Conservation (phyloP, 35 echinoderm and acorn worm genomes). For the Stichopus chloronotus region DNA sequence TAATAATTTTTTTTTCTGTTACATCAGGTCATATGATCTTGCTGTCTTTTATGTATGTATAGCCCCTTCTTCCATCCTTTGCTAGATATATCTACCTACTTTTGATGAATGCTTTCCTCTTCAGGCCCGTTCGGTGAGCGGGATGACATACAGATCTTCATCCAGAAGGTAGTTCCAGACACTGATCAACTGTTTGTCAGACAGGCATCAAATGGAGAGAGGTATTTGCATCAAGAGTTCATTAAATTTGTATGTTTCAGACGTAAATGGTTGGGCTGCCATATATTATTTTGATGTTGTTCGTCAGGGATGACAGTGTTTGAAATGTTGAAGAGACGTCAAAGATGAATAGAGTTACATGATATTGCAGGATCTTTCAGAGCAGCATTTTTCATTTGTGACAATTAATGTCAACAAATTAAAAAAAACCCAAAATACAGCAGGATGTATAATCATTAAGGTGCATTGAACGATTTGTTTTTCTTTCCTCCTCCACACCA, state of each 20-base stretch:
- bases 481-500: neutral
- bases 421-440: too few relatives aligned
- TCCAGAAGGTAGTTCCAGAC: slow-evolving; percentile 97
- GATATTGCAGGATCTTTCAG: too few relatives aligned
- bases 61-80: neutral
- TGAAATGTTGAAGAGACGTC: too few relatives aligned
- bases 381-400: too few relatives aligned
- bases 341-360: too few relatives aligned
- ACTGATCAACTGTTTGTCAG: slow-evolving; percentile 96
- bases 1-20: too few relatives aligned
- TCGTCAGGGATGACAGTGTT: too few relatives aligned
- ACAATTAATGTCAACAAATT: too few relatives aligned
- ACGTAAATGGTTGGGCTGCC: too few relatives aligned
- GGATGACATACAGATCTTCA: slow-evolving; percentile 96
- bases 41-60: neutral
- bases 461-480: neutral
- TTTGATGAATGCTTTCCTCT: neutral
- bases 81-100: neutral
- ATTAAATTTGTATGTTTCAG: neutral
- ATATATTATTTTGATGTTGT: too few relatives aligned
- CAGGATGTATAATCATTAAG: too few relatives aligned
- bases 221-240: slow-evolving; percentile 52
- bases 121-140: slow-evolving; percentile 94
- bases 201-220: slow-evolving; percentile 91
- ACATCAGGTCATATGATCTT: too few relatives aligned